Evolutionary conservation across 1,140 invertebrate species (phyloP).

Genomic region (Drosophila obscura): DNA sequence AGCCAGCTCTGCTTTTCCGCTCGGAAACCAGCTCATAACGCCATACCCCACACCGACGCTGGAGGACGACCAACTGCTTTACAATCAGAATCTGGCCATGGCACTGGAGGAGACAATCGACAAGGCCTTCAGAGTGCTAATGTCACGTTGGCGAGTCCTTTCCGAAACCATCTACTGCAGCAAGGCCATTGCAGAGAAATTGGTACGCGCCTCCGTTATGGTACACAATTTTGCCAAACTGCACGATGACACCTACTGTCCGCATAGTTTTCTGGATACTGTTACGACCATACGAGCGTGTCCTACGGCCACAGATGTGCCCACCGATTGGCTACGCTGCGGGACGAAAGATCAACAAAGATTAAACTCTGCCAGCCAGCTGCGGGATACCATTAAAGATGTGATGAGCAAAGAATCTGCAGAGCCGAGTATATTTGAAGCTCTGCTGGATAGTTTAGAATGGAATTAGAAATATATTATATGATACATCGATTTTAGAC

Average conservation of each 20-base stretch:
- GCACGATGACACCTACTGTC: slow-evolving; percentile 23
- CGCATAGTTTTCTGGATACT: slow-evolving; percentile 3
- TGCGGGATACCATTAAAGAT: background rate
- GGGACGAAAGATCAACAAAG: background rate
- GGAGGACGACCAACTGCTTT: background rate
- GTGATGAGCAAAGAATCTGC: background rate
- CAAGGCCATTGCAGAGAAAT: slow-evolving; percentile 16
- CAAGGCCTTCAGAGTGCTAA: slow-evolving; percentile 21
- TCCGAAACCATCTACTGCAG: slow-evolving; percentile 1
- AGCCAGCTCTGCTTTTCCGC: slow-evolving; percentile 4
- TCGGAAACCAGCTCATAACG: slow-evolving; percentile 6
- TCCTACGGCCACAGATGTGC: no score
- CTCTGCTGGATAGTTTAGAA: slow-evolving; percentile 1
- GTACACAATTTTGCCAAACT: slow-evolving; percentile 25
- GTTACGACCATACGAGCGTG: no score
- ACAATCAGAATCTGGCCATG: slow-evolving; percentile 8
- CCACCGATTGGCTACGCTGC: background rate
- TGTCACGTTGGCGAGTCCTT: slow-evolving; percentile 27
- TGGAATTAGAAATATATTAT: background rate
- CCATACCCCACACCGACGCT: background rate
- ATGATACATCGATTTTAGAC: no score
- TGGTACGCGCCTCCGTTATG: slow-evolving; percentile 12
- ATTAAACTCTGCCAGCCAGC: background rate
- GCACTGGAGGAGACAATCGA: slow-evolving; percentile 9
- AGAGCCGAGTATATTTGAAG: slow-evolving; percentile 7